Evolutionary conservation across 2,888 invertebrate genomes (phyloP).

Genomic region (Diaphora mendica): DNA sequence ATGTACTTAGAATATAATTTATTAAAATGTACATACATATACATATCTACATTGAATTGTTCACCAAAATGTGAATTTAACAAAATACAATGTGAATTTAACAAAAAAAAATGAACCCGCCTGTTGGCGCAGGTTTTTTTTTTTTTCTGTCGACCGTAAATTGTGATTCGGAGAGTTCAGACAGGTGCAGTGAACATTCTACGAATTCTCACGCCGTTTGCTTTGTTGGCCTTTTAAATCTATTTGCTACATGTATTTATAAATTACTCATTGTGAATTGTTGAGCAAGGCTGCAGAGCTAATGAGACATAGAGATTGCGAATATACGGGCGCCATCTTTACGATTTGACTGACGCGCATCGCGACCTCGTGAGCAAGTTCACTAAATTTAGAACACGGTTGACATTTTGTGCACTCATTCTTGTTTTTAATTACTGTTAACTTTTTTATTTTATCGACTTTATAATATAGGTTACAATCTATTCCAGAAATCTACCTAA

Average conservation of each 20-base stretch:
- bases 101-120: constrained; percentile 17
- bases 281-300: constrained; percentile 72
- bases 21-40: not conserved
- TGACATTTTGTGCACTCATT: constrained; percentile 61
- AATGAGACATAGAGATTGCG: constrained; percentile 71
- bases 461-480: not conserved
- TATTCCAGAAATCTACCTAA: not conserved
- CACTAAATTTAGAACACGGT: constrained; percentile 74
- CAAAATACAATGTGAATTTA: constrained; percentile 18
- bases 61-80: not conserved
- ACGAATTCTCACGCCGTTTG: constrained; percentile 65
- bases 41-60: not conserved
- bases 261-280: constrained; percentile 73
- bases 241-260: constrained; percentile 63
- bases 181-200: constrained; percentile 60
- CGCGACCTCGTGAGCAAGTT: constrained; percentile 73
- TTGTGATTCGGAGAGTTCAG: constrained; percentile 46
- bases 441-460: constrained; percentile 15
- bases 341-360: constrained; percentile 72
- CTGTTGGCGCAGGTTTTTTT: constrained; percentile 26
- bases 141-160: constrained; percentile 36
- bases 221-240: constrained; percentile 68
- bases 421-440: constrained; percentile 40
- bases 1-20: not conserved
- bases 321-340: constrained; percentile 77